Evolutionary conservation across 2,113 vertebrate species (phyloP), one percentile per base, ranked within the genome.

Genomic region (Brachyhypopomus occidentalis): DNA sequence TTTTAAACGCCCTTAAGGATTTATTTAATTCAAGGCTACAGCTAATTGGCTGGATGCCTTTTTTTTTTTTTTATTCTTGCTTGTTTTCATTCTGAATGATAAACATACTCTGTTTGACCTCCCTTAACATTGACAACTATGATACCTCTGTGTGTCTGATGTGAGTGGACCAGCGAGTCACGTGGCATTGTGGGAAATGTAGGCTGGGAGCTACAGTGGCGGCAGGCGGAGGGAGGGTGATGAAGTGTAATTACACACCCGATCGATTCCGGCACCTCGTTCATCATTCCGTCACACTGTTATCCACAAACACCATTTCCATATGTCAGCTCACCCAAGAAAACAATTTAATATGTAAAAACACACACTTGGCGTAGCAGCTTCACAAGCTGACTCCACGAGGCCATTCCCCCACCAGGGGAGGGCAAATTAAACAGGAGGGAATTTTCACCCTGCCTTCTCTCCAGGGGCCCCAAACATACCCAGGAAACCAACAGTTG

Each of bases 211-310:
- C 7, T 1, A 14, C 12, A 11, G 45, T 14, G 41, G 59, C 66
- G 41, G 79, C 16, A 60, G 25, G 84, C 60, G 76, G 72, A 74
- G 45, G 79, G 78, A 62, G 67, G 80, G 72, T 8, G 85, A 77
- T 78, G 38, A 80, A 80, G 77, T 83, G 82, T 90, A 87, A 91
- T 87, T 84, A 85, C 60, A 77, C 80, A 80, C 52, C 78, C 83
- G 30, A 48, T 87, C 88, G 59, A 80, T 87, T 86, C 74, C 77
- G 84, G 75, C 84, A 78, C 82, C 81, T 64, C 83, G 83, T 90
- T 82, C 66, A 87, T 90, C 88, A 90, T 60, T 30, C 81, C 83
- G 84, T 85, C 86, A 83, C 69, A 71, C 59, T 69, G 72, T 78
- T 84, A 78, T 85, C 83, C 78, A 85, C 82, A 84, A 86, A 74